These are phyloP conservation scores for Paraescarpia echinospica DNA, from an alignment of 1,140 invertebrate species.

Conservation along the genomic window DNA sequence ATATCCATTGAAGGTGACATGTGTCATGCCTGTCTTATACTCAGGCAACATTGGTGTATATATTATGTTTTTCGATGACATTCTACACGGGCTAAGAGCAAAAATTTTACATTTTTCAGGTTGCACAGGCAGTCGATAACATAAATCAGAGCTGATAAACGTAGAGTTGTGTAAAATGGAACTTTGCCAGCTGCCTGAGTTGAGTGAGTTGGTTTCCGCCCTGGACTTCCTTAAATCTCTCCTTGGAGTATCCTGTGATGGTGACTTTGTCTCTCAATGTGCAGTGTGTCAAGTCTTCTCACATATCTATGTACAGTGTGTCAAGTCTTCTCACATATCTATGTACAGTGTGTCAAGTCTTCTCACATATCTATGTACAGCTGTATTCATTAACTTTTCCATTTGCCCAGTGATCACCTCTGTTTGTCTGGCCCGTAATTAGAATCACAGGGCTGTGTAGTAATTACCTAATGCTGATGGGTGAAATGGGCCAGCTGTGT, in stretches of 20 bases:
- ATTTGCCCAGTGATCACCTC: not conserved
- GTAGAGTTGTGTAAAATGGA: not conserved
- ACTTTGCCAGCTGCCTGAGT: not conserved
- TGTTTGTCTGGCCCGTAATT: not conserved
- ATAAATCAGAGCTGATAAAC: not conserved
- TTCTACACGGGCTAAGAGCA: not conserved
- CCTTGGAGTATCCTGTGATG: not conserved
- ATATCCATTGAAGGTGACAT: no score
- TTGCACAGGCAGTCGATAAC: not conserved
- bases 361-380: not conserved
- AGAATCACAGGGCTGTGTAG: not conserved
- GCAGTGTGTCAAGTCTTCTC: no score
- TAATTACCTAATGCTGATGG: not conserved
- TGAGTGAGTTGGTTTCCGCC: not conserved
- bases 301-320: no score
- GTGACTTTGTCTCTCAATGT: not conserved
- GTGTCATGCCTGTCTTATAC: no score
- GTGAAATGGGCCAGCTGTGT: not conserved
- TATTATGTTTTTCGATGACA: no score
- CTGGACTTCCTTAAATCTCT: not conserved
- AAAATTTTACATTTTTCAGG: not conserved
- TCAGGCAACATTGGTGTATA: no score
- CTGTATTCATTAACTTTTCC: not conserved
- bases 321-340: no score
- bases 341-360: no score